These are phyloP conservation scores for Drosophila basisetae DNA, from an alignment of 2,888 invertebrate genomes.

Conservation along the genomic window DNA sequence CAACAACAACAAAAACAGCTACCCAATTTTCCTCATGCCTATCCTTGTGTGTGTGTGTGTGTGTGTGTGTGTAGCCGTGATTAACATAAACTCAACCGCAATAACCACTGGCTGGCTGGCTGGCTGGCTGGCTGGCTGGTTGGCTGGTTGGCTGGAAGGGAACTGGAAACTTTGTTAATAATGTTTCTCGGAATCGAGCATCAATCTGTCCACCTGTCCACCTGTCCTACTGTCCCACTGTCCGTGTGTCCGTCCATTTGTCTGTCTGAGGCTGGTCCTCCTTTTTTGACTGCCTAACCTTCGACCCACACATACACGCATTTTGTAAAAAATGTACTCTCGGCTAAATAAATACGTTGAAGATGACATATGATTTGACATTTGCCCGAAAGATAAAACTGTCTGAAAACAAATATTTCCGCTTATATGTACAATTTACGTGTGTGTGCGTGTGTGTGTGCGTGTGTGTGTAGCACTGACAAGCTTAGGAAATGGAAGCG, in stretches of 20 bases:
- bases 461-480: constrained; percentile 2
- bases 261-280: not conserved
- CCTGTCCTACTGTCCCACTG: constrained; percentile 31
- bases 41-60: not conserved
- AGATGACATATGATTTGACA: constrained; percentile 81
- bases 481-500: constrained; percentile 27
- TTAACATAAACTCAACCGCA: constrained; percentile 78
- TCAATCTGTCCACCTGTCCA: constrained; percentile 59
- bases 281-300: not conserved
- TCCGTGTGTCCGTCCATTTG: not conserved
- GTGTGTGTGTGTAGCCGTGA: constrained; percentile 53
- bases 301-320: constrained; percentile 1
- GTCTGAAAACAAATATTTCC: constrained; percentile 77
- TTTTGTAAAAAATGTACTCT: constrained; percentile 58
- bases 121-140: not conserved
- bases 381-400: constrained; percentile 72
- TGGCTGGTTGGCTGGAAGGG: constrained; percentile 8
- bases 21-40: not conserved
- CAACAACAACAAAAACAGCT: not conserved
- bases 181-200: constrained; percentile 57
- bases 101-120: constrained; percentile 55
- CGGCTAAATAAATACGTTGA: constrained; percentile 73
- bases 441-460: not conserved
- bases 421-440: constrained; percentile 46
- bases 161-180: constrained; percentile 73